Evolutionary conservation across 1,140 invertebrate species (phyloP).

Genomic region (Drosophila obscura): DNA sequence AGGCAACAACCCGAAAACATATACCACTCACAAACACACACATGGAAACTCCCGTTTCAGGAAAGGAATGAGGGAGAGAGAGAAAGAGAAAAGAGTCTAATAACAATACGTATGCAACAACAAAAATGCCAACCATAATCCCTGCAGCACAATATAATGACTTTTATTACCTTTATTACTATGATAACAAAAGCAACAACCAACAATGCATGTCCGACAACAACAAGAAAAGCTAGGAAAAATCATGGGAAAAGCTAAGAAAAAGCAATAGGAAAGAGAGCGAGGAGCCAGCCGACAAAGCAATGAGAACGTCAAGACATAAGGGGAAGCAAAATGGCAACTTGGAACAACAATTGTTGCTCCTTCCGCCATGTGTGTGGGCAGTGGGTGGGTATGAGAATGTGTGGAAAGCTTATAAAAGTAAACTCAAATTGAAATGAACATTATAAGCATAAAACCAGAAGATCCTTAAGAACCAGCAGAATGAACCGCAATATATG

Average conservation of each 20-base stretch:
- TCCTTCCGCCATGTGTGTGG: slow-evolving; percentile 18
- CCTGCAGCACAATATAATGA: slow-evolving; percentile 77
- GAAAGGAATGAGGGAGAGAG: background rate
- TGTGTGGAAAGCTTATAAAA: slow-evolving; percentile 61
- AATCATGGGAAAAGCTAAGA: slow-evolving; percentile 6
- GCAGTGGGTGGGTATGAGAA: slow-evolving; percentile 22
- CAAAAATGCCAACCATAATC: slow-evolving; percentile 67
- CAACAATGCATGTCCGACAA: slow-evolving; percentile 41
- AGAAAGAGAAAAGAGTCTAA: slow-evolving; percentile 34
- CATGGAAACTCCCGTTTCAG: slow-evolving; percentile 11
- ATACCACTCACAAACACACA: slow-evolving; percentile 15
- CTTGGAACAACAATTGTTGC: slow-evolving; percentile 30
- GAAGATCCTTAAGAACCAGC: slow-evolving; percentile 57
- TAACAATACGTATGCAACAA: slow-evolving; percentile 66
- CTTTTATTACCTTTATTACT: slow-evolving; percentile 80
- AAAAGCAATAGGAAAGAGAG: slow-evolving; percentile 25
- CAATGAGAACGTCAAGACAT: slow-evolving; percentile 16
- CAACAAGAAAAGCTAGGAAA: slow-evolving; percentile 12
- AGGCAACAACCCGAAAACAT: slow-evolving; percentile 37
- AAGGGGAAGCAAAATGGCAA: slow-evolving; percentile 22
- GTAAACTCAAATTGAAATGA: slow-evolving; percentile 70
- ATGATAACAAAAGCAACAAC: slow-evolving; percentile 51
- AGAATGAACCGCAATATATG: slow-evolving; percentile 20
- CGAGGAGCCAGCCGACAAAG: slow-evolving; percentile 17
- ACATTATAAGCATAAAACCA: slow-evolving; percentile 80